Base-by-base conservation (phyloP, 2,113 vertebrate species). In the Bos indicus region DNA sequence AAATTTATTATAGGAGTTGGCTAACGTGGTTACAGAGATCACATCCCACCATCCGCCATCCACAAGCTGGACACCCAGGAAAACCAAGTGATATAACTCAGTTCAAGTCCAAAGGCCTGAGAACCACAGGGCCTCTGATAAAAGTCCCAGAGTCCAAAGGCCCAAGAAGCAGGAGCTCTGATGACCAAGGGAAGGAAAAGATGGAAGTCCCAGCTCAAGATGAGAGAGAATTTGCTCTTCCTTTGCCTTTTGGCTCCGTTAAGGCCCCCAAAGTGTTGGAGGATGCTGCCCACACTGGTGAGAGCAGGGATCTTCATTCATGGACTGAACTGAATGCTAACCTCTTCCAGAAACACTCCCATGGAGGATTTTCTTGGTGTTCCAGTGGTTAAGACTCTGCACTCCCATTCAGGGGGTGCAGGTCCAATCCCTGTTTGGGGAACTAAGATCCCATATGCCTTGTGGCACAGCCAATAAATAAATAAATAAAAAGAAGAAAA, bases 21-120 rank as follows among this genome's bases (percentile, higher is more conserved):
- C 23, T 71, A n/a, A 26, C 0, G 0, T 71, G 87, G 10, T 36
- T n/a, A 51, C 4, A 4, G n/a, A 88, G 33, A 33, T 23, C 46
- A 36, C 0, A 3, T 28, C 62, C 62, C 48, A 28, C 7, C 12
- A 6, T 57, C n/a, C 0, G 8, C 82, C 54, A 40, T 57, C 82
- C 36, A 40, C 56, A 19, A 43, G 26, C 15, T 19, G 9, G 40
- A 59, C 25, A 30, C 36, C 83, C 83, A 46, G 25, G 26, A 85
- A 43, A 46, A 19, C 56, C 83, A 30, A 28, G 56, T 25, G 25
- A 26, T 59, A 36, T 43, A 6, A 59, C 28, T 46, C 36, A 85
- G 3, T 59, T 56, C 25, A 56, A 46, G 25, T 30, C 36, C 40
- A 43, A 46, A 85, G 26, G 56, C 56, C 36, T 19, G 15, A 60